A percentile compares a stretch with the other conserved stretches of the same genome.
Conservation (phyloP, 2,113 vertebrate genomes). For the Pelodiscus sinensis region DNA sequence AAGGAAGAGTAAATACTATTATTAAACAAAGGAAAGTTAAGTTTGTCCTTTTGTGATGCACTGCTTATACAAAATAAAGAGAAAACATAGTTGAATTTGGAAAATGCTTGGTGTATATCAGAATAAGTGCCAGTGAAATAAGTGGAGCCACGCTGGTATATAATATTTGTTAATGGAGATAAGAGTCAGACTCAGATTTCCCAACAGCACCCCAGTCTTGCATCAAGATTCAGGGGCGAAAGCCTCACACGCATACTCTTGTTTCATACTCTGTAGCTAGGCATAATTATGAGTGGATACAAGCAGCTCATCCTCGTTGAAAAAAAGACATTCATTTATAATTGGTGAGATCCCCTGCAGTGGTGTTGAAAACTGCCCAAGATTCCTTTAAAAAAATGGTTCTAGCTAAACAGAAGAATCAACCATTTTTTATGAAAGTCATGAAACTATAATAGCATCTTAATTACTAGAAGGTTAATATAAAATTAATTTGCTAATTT, state of each 20-base stretch:
- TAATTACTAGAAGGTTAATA: slow-evolving; percentile 52
- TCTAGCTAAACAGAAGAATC: neutral
- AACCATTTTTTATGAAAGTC: neutral
- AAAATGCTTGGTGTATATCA: neutral
- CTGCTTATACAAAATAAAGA: neutral
- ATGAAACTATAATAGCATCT: slow-evolving; percentile 52
- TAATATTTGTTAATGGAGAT: neutral
- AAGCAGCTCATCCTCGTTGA: neutral
- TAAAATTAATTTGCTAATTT: slow-evolving; percentile 66
- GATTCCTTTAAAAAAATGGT: neutral
- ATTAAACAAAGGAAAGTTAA: slow-evolving; percentile 2
- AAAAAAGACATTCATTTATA: slow-evolving; percentile 26
- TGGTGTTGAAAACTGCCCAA: slow-evolving; percentile 32
- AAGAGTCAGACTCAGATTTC: neutral
- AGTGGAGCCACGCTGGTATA: neutral
- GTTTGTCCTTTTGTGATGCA: rapidly evolving
- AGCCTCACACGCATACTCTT: neutral
- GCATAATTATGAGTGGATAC: slow-evolving; percentile 5
- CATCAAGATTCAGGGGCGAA: neutral
- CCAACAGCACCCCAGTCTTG: neutral
- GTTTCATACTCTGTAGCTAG: slow-evolving; percentile 1
- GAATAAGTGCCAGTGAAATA: neutral
- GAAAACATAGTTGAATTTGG: neutral
- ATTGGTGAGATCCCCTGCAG: slow-evolving; percentile 22
- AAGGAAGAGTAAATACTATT: neutral